Evolutionary conservation across 23 tunicate genomes (phyloP), one percentile per base, ranked within the genome.

Genomic region (Trididemnum nubilum): DNA sequence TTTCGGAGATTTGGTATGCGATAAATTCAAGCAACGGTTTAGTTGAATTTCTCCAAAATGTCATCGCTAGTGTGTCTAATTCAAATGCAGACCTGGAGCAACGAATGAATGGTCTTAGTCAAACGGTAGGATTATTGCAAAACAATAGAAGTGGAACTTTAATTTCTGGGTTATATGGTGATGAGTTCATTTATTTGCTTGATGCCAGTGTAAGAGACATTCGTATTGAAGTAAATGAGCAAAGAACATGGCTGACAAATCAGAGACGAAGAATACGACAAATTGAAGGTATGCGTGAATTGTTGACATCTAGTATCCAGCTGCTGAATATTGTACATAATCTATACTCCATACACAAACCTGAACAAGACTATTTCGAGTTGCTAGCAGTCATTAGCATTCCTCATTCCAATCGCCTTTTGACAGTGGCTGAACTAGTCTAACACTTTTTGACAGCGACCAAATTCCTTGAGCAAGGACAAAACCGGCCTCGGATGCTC

Each of bases 231-330:
- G 90, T 79, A 15, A 51, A 28, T 18, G 84, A 85, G 38, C 82
- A 85, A 21, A 70, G 80, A 36, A 85, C 59, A 60, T 65, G 65
- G 63, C 36, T 85, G 60, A 61, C 72, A 15, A 78, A 78, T 49
- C 84, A 78, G 33, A 69, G 90, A 28, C 44, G 73, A n/a, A 65
- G 90, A 32, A 77, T 85, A n/a, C 51, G 90, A 31, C 49, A 77
- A 27, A 52, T 85, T 1, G 90, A 85, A 78, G 77, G 90, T 85
- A 24, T 31, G 65, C n/a, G n/a, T n/a, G n/a, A n/a, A n/a, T n/a
- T n/a, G n/a, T n/a, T n/a, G n/a, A n/a, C n/a, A n/a, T n/a, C n/a
- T n/a, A n/a, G n/a, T n/a, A n/a, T n/a, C n/a, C n/a, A n/a, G n/a
- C 57, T 50, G 57, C 12, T 50, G 57, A 50, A 12, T 50, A 12